These are phyloP conservation scores for Helicorthomorpha holstii DNA, from an alignment of 1,140 invertebrate species.

Conservation along the genomic window DNA sequence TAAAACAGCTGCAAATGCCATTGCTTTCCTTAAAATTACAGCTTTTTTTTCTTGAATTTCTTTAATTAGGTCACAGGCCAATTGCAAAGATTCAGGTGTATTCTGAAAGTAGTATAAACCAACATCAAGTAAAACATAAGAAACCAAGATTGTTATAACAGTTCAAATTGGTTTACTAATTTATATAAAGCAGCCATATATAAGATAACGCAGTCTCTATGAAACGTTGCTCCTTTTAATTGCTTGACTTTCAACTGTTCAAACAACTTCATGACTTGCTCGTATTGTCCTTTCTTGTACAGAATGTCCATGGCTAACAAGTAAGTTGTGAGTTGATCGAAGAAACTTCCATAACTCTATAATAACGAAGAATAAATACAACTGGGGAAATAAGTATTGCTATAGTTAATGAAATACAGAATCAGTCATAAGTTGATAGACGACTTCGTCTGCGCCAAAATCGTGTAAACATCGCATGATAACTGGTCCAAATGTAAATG, in stretches of 20 bases:
- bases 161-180: constrained; percentile 35
- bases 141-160: not conserved
- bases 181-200: constrained; percentile 52
- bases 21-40: constrained; percentile 35
- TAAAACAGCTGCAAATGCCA: constrained; percentile 39
- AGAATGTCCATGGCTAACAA: constrained; percentile 53
- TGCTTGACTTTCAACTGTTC: constrained; percentile 35
- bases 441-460: constrained; percentile 46
- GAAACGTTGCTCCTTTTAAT: constrained; percentile 39
- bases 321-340: constrained; percentile 48
- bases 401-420: no score
- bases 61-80: constrained; percentile 38
- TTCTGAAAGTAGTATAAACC: constrained; percentile 41
- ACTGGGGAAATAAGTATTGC: no score
- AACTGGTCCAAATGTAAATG: constrained; percentile 63
- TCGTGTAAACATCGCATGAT: constrained; percentile 58
- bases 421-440: no score
- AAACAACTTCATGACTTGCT: constrained; percentile 45
- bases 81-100: constrained; percentile 45
- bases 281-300: constrained; percentile 46
- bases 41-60: constrained; percentile 35
- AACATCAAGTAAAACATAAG: constrained; percentile 3
- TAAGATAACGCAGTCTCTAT: constrained; percentile 44
- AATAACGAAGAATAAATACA: no score
- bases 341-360: constrained; percentile 40